A percentile compares a stretch with the other conserved stretches of the same genome.
Evolutionary conservation across 2,888 invertebrate species (phyloP).

Genomic region (Monoplex corrugatus): DNA sequence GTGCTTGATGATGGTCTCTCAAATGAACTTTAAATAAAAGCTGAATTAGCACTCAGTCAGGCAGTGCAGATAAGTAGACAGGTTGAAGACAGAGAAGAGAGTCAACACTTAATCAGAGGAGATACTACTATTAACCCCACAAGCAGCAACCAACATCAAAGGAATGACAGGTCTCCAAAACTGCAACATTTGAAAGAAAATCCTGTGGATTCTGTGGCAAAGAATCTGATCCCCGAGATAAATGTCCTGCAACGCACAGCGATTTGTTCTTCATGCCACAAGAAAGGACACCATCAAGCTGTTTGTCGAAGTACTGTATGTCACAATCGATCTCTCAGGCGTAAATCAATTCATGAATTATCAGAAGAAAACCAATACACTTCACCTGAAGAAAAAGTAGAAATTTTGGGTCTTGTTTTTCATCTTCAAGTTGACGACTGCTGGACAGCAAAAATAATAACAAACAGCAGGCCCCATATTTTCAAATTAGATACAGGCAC

Average conservation of each 20-base stretch:
- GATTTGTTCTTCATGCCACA: background rate
- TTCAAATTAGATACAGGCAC: background rate
- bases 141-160: background rate
- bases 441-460: too few species aligned
- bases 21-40: slow-evolving; percentile 1
- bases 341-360: background rate
- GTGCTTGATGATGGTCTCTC: slow-evolving; percentile 7
- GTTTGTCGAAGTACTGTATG: background rate
- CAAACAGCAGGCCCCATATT: background rate
- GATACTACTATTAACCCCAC: background rate
- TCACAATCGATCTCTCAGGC: background rate
- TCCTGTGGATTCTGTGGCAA: background rate
- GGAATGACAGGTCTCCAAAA: background rate
- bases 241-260: background rate
- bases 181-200: background rate
- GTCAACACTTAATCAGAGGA: background rate
- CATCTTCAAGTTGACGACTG: too few species aligned
- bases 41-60: slow-evolving; percentile 6
- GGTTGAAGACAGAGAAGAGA: background rate
- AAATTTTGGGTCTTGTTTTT: too few species aligned
- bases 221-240: background rate
- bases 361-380: too few species aligned
- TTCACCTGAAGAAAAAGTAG: too few species aligned
- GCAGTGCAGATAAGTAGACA: background rate
- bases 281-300: background rate